Percentiles rank a stretch among this genome's conserved stretches.
Evolutionary conservation across 1,140 invertebrate genomes (phyloP).

Genomic region (Pemphigus obesinymphae): DNA sequence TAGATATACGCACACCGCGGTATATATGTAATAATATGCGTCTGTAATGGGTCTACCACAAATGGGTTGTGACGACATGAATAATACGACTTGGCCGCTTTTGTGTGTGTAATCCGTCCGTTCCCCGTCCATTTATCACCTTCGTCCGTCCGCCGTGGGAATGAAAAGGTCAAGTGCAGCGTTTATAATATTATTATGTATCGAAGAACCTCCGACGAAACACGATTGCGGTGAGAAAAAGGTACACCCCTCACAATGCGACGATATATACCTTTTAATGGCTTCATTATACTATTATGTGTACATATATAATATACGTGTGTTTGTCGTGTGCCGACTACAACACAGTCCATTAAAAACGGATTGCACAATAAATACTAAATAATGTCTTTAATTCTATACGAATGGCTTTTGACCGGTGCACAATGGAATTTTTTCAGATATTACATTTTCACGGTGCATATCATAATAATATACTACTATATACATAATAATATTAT

Average conservation of each 20-base stretch:
- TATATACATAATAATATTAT: neutral
- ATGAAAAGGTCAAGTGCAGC: conserved; percentile 30
- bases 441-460: neutral
- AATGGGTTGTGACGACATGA: neutral
- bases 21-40: no score
- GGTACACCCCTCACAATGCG: neutral
- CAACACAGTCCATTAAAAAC: conserved; percentile 2
- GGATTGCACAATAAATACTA: neutral
- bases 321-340: neutral
- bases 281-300: neutral
- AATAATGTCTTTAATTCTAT: no score
- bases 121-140: neutral
- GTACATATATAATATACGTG: no score
- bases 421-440: neutral
- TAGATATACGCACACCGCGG: no score
- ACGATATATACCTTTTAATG: neutral
- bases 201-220: neutral
- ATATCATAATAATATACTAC: neutral
- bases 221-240: neutral
- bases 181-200: neutral
- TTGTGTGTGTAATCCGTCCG: neutral
- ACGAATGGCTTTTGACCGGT: neutral
- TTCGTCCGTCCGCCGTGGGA: conserved; percentile 11
- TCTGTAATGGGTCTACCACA: neutral
- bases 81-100: conserved; percentile 14